Evolutionary conservation across 2,113 vertebrate genomes (phyloP).

Genomic region (Leucopsar rothschildi): DNA sequence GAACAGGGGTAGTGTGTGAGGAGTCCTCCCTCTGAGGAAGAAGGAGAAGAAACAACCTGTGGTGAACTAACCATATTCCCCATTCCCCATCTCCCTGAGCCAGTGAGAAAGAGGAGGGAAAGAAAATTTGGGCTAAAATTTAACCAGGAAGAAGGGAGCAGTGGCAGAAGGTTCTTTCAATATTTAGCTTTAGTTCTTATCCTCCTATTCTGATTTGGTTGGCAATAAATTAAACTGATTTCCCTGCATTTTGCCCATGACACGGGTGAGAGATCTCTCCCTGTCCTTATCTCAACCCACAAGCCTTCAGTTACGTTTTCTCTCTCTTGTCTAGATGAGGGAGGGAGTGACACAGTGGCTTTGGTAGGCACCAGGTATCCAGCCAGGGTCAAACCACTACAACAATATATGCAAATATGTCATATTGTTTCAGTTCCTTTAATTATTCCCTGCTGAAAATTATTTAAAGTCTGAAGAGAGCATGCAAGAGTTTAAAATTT

Average conservation of each 20-base stretch:
- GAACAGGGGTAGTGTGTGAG: neutral
- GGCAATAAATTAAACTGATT: neutral
- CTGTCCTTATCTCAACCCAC: neutral
- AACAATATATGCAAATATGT: neutral
- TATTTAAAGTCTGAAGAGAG: neutral
- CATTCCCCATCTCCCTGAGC: neutral
- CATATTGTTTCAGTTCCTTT: neutral
- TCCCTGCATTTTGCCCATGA: neutral
- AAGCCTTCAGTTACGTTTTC: neutral
- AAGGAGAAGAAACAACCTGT: neutral
- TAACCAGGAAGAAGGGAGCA: neutral
- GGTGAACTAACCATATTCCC: neutral
- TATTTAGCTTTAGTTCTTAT: neutral
- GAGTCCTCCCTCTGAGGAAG: neutral
- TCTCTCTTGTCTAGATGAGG: neutral
- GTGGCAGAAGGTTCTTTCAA: neutral
- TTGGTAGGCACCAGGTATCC: fast-evolving
- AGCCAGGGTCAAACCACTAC: neutral
- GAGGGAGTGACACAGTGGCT: neutral
- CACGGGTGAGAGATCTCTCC: neutral
- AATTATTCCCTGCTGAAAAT: neutral
- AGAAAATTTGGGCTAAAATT: neutral
- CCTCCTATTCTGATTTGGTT: neutral
- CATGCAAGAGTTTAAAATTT: neutral
- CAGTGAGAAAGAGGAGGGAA: neutral